Base-by-base conservation (phyloP, 2,113 vertebrate genomes). In the Alligator sinensis region DNA sequence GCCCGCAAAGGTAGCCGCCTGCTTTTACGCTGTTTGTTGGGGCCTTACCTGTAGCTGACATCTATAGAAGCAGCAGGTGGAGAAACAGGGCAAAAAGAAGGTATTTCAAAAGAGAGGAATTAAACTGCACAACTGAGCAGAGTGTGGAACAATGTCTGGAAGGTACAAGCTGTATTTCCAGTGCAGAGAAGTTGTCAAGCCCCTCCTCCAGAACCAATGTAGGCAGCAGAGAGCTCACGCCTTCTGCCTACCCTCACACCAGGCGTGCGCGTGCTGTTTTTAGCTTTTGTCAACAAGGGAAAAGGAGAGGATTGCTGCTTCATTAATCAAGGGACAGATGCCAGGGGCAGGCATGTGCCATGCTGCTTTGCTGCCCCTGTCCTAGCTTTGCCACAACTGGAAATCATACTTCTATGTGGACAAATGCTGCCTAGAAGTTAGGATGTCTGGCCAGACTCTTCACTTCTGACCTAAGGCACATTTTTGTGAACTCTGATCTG, bases 401-500 rank as follows among this genome's bases (percentile, higher is more conserved):
- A 22, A 38, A 72, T 10, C 21, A 11, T 34, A 34, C 19, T 34
- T 38, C 21, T 30, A 22, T 12, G 19, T 38, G 30, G 68, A 5
- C 47, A 47, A 38, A 1, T 38, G 34, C 21, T 68, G 21, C 68
- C 5, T 34, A 25, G 13, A 11, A 70, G 66, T 11, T 6, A 5
- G 19, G 30, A 72, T 4, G 6, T 2, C 7, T 4, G 3, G 13
- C 24, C 77, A 77, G 3, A 9, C 28, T 1, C 2, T 4, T 58
- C 34, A 6, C 25, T 12, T 63, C 19, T 12, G 63, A 11, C 16
- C 22, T 4, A 25, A n/a, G 27, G 75, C 75, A n/a, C 27, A 4
- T 55, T 57, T 47, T 47, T 8, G 47, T 57, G 17, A 77, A 19
- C 75, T 16, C n/a, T 47, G 11, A 3, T 25, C 57, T 21, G 27